These are phyloP conservation scores for Zaprionus lachaisei DNA, from an alignment of 1,140 invertebrate species.

Conservation along the genomic window DNA sequence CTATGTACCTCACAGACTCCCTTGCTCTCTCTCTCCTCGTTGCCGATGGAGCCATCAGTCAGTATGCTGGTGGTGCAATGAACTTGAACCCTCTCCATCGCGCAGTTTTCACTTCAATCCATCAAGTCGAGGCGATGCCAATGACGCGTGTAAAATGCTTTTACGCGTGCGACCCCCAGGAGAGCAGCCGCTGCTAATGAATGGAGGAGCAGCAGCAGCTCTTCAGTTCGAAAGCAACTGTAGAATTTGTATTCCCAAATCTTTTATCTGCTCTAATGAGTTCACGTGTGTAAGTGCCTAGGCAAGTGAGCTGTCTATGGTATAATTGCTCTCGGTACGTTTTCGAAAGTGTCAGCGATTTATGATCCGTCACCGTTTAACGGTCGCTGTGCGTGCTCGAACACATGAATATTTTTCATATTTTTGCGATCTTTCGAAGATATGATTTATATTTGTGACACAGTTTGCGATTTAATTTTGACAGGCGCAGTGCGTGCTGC, in stretches of 20 bases:
- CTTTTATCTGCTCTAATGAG: conserved; percentile 39
- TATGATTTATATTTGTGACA: conserved; percentile 40
- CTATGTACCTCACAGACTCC: background rate
- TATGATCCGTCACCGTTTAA: conserved; percentile 35
- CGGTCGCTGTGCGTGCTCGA: conserved; percentile 28
- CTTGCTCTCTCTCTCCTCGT: background rate
- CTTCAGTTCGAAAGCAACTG: conserved; percentile 31
- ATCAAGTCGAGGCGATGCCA: conserved; percentile 35
- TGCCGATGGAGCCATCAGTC: conserved; percentile 15
- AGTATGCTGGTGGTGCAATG: conserved; percentile 63
- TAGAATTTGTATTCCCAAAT: conserved; percentile 62
- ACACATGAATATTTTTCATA: conserved; percentile 19
- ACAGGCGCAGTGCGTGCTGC: background rate
- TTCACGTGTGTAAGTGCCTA: conserved; percentile 13
- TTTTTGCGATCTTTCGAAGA: conserved; percentile 15
- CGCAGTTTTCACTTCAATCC: conserved; percentile 43
- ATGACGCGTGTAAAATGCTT: conserved; percentile 45
- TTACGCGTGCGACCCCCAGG: conserved; percentile 61
- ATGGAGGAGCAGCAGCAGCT: conserved; percentile 40
- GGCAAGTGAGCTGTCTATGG: background rate
- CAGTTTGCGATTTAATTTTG: conserved; percentile 5
- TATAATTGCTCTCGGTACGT: conserved; percentile 32
- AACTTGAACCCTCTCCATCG: conserved; percentile 50
- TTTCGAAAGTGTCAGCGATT: conserved; percentile 48
- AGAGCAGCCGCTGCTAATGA: conserved; percentile 49